Conservation (phyloP, 2,113 vertebrate species). For the Trematomus loennbergii region DNA sequence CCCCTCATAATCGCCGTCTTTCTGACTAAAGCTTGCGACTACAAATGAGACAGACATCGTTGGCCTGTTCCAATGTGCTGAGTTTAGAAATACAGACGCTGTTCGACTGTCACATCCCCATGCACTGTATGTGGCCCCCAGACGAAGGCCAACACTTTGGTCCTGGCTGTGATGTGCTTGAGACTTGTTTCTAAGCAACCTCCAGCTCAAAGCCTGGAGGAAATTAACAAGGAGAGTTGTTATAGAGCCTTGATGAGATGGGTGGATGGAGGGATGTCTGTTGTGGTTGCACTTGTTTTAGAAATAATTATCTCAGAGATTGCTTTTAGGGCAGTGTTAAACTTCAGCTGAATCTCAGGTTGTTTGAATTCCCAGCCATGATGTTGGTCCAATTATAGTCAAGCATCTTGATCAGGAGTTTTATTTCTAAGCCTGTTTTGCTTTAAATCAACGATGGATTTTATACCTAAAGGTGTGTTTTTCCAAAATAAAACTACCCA, state of each 20-base stretch:
- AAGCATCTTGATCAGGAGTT: slow-evolving; percentile 4
- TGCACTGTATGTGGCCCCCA: slow-evolving; percentile 20
- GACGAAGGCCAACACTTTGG: slow-evolving; percentile 39
- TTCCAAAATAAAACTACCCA: not conserved
- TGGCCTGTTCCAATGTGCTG: not conserved
- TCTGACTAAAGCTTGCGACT: no score
- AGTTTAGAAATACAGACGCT: slow-evolving; percentile 4
- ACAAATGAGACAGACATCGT: not conserved
- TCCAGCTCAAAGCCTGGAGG: slow-evolving; percentile 44
- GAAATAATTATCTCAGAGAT: slow-evolving; percentile 19
- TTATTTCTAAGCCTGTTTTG: not conserved
- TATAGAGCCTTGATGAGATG: slow-evolving; percentile 18
- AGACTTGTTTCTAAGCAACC: slow-evolving; percentile 73
- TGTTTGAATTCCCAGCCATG: not conserved
- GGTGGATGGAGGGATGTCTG: slow-evolving; percentile 20
- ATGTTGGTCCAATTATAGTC: not conserved
- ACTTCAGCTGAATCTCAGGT: not conserved
- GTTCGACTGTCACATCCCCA: slow-evolving; percentile 28
- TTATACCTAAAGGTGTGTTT: not conserved
- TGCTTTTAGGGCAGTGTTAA: not conserved
- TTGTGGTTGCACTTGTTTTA: slow-evolving; percentile 37
- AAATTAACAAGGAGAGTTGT: slow-evolving; percentile 36
- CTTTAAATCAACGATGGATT: not conserved
- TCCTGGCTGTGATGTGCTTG: slow-evolving; percentile 45
- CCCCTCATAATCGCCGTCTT: no score